A percentile compares a stretch with the other conserved stretches of the same genome.
Conservation (phyloP, 2,797 vertebrate species). For the Pseudochirops corinnae region DNA sequence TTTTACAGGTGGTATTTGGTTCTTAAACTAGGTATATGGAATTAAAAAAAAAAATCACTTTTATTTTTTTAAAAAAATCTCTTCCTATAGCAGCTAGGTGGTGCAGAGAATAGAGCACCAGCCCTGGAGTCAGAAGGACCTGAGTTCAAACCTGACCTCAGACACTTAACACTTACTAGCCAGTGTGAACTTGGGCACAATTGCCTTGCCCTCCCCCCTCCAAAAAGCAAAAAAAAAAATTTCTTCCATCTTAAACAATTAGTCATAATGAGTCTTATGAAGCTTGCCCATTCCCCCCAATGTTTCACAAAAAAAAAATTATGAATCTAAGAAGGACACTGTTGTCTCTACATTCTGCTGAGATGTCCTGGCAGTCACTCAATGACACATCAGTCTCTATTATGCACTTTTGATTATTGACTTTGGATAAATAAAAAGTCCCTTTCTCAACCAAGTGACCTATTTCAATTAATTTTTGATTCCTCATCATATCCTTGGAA, state of each 20-base stretch:
- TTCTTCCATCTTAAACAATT: not conserved
- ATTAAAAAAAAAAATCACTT: not conserved
- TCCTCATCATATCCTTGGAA: not conserved
- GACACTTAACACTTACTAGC: too few relatives aligned
- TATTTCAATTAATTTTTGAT: not conserved
- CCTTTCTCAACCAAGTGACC: not conserved
- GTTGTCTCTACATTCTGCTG: not conserved
- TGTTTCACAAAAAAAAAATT: not conserved
- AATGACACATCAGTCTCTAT: not conserved
- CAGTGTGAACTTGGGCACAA: too few relatives aligned
- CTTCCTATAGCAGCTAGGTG: not conserved
- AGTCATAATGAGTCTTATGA: not conserved
- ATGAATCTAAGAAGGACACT: not conserved
- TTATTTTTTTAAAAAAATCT: not conserved
- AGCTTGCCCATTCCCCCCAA: not conserved
- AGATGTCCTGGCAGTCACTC: not conserved
- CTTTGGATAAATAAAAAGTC: not conserved
- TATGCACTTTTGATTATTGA: not conserved
- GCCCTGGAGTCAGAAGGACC: too few relatives aligned
- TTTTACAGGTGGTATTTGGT: not conserved
- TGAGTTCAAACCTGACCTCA: too few relatives aligned
- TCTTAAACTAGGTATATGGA: not conserved
- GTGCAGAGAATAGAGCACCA: too few relatives aligned
- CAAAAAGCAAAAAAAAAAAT: not conserved
- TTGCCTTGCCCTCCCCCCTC: too few relatives aligned